phyloP scores from a whole-genome alignment of 2,888 invertebrate genomes.

The Zeuzera pyrina region DNA sequence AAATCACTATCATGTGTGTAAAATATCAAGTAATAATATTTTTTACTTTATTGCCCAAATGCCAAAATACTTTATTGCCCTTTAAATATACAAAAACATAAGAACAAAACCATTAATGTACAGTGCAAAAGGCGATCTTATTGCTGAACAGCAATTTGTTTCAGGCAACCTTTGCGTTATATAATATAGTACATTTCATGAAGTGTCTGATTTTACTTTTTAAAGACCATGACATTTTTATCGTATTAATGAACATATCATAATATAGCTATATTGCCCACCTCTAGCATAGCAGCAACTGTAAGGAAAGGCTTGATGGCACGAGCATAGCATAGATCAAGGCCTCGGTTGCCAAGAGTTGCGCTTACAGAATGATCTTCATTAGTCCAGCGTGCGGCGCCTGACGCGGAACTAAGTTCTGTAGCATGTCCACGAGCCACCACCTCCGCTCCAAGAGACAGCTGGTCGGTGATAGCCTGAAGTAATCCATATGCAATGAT shows the following conservation, averaged over 20 bases:
- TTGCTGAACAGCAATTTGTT: neutral
- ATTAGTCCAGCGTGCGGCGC: slow-evolving; percentile 47
- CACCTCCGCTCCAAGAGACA: slow-evolving; percentile 57
- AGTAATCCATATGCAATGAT: too few species aligned
- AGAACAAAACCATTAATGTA: neutral
- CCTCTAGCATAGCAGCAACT: slow-evolving; percentile 61
- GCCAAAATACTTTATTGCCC: too few species aligned
- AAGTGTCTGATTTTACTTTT: too few species aligned
- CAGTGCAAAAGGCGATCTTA: neutral
- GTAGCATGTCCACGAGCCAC: slow-evolving; percentile 48
- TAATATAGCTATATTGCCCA: too few species aligned
- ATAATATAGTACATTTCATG: too few species aligned
- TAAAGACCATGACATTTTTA: too few species aligned
- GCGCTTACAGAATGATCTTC: slow-evolving; percentile 50
- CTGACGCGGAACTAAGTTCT: slow-evolving; percentile 55
- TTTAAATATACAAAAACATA: too few species aligned
- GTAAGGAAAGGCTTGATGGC: slow-evolving; percentile 53
- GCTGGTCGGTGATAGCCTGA: slow-evolving; percentile 46
- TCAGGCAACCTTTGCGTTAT: too few species aligned
- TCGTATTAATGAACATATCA: too few species aligned
- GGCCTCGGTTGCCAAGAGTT: slow-evolving; percentile 60
- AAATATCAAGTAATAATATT: too few species aligned
- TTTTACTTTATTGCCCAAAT: too few species aligned
- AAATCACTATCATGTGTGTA: neutral
- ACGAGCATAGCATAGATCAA: slow-evolving; percentile 57